Base-by-base conservation (phyloP, 2,797 vertebrate genomes). In the Myotis pilosus region DNA sequence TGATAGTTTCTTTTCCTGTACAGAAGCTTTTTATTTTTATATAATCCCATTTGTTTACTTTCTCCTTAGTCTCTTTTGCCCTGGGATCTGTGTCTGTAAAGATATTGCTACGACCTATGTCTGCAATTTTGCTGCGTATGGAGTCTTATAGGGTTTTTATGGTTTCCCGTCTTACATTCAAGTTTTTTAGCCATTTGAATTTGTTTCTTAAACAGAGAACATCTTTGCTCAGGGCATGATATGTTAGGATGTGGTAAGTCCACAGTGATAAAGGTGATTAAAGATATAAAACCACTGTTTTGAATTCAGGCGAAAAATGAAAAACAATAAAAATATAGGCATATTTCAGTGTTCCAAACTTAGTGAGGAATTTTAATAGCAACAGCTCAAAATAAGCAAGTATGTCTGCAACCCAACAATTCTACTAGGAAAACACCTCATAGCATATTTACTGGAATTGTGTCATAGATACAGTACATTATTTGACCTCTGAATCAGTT, bases 291-390 rank as follows among this genome's bases (percentile, higher is more conserved):
- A 64, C 4, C 4, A 33, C 23, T 86, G 68, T 44, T 78, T 94
- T 97, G 89, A 86, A 93, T 44, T 83, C 66, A 87, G n/a, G 51
- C 44, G 47, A 71, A 94, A 92, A 92, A 69, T 38, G 36, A 85
- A 84, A 55, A 87, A 74, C n/a, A 89, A 94, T 10, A 89, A 87
- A 92, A 90, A 60, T 28, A 75, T 33, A 47, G 47, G 47, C 12
- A 47, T 10, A 12, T 74, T 89, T 41, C 28, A 82, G 49, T 22
- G 22, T 71, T 80, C n/a, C 38, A 74, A 87, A 74, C 23, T 68
- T 82, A 82, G n/a, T 66, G 51, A 95, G 44, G n/a, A 93, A 74
- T 79, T 83, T n/a, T 22, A 85, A 89, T 49, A 53, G 28, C 41
- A 23, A 41, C 12, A 74, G 17, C 9, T 80, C 33, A 69, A 84